Percentiles rank a stretch among this genome's conserved stretches.
phyloP scores from a whole-genome alignment of 2,797 vertebrate species.

The Calcarius lapponicus region DNA sequence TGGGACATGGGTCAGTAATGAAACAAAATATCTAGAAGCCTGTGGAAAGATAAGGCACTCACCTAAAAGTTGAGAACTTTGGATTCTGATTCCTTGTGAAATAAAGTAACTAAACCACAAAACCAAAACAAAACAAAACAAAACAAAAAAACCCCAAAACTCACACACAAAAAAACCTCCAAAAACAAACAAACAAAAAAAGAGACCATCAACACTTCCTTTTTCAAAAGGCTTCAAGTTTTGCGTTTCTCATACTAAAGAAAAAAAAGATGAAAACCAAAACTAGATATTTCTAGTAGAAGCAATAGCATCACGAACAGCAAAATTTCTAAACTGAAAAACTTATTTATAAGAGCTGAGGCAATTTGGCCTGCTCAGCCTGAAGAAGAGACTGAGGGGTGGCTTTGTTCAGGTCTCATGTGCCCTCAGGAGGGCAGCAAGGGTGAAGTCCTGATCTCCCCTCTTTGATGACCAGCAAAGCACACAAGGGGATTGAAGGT shows the following conservation, averaged over 20 bases:
- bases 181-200: accelerated
- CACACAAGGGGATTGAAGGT: accelerated
- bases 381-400: neutral
- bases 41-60: neutral
- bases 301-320: neutral
- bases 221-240: neutral
- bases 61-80: neutral
- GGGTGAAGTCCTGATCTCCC: neutral
- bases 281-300: neutral
- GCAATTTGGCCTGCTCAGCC: neutral
- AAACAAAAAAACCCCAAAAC: too few species aligned
- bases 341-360: accelerated
- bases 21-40: neutral
- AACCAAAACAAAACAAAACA: neutral
- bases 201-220: accelerated
- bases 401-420: neutral
- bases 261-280: neutral
- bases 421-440: neutral
- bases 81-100: neutral
- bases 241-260: neutral
- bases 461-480: neutral
- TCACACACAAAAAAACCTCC: neutral
- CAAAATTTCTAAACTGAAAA: neutral
- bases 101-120: neutral
- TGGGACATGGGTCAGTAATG: neutral